Conservation (phyloP, 2,888 invertebrate genomes). For the Eupithecia subfuscata region DNA sequence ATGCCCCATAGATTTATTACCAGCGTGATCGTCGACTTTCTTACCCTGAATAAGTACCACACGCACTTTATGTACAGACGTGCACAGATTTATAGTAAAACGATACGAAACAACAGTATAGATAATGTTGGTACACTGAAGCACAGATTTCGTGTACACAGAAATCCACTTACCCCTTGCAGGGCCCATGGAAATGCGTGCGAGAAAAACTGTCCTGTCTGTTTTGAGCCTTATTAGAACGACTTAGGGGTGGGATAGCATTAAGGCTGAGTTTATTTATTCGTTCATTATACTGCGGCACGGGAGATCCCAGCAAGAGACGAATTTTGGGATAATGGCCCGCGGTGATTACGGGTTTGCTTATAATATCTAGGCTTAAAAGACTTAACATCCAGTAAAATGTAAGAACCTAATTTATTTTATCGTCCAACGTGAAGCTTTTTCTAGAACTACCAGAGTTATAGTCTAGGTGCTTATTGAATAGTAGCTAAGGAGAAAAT, state of each 20-base stretch:
- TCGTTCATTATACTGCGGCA: conserved; percentile 77
- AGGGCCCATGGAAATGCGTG: conserved; percentile 63
- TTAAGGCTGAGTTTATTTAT: conserved; percentile 82
- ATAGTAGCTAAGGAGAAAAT: background rate
- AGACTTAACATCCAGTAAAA: conserved; percentile 37
- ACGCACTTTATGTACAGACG: conserved; percentile 52
- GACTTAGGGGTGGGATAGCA: conserved; percentile 31
- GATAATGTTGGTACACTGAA: conserved; percentile 62
- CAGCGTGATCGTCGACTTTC: conserved; percentile 50
- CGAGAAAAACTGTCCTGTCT: conserved; percentile 36
- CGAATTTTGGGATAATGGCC: conserved; percentile 81
- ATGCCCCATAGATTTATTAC: conserved; percentile 37
- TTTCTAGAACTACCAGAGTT: background rate
- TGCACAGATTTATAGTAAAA: conserved; percentile 49
- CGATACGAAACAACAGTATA: conserved; percentile 48
- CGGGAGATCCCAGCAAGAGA: conserved; percentile 75
- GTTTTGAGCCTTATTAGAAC: conserved; percentile 28
- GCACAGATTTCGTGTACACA: conserved; percentile 77
- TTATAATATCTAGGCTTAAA: conserved; percentile 40
- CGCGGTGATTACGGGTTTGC: conserved; percentile 54
- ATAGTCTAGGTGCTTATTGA: background rate
- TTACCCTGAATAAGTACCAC: conserved; percentile 43
- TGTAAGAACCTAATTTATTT: conserved; percentile 27
- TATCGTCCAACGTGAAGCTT: background rate
- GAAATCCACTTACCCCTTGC: conserved; percentile 84